phyloP scores from a whole-genome alignment of 2,888 invertebrate genomes.

The Tortrix viridana region DNA sequence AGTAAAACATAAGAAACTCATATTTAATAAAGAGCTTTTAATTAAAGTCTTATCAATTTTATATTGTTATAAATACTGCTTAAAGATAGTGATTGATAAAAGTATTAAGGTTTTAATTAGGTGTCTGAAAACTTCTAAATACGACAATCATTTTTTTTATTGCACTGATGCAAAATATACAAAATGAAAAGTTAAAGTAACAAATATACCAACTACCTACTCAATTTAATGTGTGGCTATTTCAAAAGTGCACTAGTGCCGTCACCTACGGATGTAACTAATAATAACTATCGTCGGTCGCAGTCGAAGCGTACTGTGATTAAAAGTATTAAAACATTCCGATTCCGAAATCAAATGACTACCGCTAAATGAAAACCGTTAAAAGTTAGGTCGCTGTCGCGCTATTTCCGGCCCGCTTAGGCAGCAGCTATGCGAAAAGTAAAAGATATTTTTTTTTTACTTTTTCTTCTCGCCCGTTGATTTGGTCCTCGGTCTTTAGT shows the following conservation, averaged over 20 bases:
- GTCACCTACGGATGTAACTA: too few species aligned
- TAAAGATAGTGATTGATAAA: not conserved
- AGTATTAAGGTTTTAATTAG: not conserved
- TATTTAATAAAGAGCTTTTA: constrained; percentile 30
- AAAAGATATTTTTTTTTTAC: constrained; percentile 23
- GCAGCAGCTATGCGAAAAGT: constrained; percentile 29
- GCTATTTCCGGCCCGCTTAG: constrained; percentile 24
- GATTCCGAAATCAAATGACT: not conserved
- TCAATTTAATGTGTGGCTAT: too few species aligned
- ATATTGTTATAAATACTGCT: not conserved
- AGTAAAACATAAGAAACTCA: constrained; percentile 28
- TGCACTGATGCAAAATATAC: too few species aligned
- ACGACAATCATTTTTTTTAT: too few species aligned
- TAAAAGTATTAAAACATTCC: not conserved
- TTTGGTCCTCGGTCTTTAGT: constrained; percentile 20
- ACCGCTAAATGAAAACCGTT: constrained; percentile 1
- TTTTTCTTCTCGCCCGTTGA: constrained; percentile 14
- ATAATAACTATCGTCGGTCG: too few species aligned
- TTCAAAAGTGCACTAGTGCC: too few species aligned
- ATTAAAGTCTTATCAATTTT: constrained; percentile 14
- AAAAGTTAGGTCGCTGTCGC: constrained; percentile 9
- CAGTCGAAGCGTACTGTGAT: too few species aligned
- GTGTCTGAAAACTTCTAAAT: too few species aligned
- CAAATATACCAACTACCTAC: too few species aligned
- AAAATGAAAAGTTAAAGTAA: too few species aligned